Evolutionary conservation across 2,797 vertebrate species (phyloP).

Genomic region (Anisognathus igniventris): DNA sequence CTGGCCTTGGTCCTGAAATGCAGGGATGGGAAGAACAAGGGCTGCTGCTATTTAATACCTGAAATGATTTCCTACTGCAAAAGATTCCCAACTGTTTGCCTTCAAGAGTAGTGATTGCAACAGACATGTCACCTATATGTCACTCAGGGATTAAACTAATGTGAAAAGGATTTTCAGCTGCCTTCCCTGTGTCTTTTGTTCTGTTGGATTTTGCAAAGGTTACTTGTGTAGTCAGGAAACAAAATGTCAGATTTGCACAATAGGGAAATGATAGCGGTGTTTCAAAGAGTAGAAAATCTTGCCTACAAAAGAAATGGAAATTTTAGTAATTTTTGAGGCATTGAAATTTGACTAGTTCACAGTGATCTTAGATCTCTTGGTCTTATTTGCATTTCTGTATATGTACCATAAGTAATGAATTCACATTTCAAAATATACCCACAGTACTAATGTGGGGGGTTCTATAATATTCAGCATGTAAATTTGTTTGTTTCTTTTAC

Average conservation of each 20-base stretch:
- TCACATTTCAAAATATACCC: neutral
- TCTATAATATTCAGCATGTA: neutral
- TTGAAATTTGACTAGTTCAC: neutral
- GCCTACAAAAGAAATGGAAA: neutral
- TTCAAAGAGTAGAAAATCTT: neutral
- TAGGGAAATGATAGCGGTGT: neutral
- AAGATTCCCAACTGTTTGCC: neutral
- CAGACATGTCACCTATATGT: neutral
- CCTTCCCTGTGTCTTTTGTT: neutral
- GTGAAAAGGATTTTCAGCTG: neutral
- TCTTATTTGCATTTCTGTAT: neutral
- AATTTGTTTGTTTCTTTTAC: neutral
- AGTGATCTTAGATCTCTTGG: neutral
- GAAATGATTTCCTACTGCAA: neutral
- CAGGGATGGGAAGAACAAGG: fast-evolving
- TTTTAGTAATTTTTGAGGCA: neutral
- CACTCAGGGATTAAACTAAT: neutral
- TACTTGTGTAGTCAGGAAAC: neutral
- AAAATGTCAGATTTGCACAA: neutral
- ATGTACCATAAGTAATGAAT: neutral
- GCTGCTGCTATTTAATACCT: neutral
- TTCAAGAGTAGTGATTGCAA: fast-evolving
- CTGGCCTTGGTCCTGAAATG: neutral
- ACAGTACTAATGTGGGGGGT: neutral
- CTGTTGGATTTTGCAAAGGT: neutral